A percentile compares a stretch with the other conserved stretches of the same genome.
These are phyloP conservation scores for Sycophaga agraensis DNA, from an alignment of 1,140 invertebrate genomes.

Conservation along the genomic window DNA sequence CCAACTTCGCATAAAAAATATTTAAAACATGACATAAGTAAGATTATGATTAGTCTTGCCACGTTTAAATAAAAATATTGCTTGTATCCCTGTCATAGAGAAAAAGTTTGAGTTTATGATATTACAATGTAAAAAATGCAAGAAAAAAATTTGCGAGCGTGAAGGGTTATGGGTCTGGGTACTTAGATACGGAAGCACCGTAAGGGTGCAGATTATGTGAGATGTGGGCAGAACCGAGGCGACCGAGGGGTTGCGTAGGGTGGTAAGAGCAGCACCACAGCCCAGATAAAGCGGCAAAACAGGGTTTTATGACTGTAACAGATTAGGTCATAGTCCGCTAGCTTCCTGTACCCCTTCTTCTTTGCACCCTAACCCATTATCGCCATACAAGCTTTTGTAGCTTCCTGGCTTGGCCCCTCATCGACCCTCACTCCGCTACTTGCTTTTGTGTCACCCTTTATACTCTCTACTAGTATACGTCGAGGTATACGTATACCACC, in stretches of 20 bases:
- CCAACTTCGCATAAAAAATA: too few species aligned
- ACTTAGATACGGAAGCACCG: conserved; percentile 1
- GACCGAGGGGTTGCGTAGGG: conserved; percentile 15
- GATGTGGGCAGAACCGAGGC: conserved; percentile 15
- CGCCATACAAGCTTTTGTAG: conserved; percentile 26
- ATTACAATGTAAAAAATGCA: too few species aligned
- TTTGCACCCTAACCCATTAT: conserved; percentile 23
- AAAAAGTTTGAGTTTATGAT: too few species aligned
- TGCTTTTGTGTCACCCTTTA: not conserved
- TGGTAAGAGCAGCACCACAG: not conserved
- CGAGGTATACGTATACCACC: too few species aligned
- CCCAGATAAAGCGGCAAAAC: conserved; percentile 35
- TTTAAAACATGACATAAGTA: too few species aligned
- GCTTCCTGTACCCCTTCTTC: not conserved
- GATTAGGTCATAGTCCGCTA: conserved; percentile 33
- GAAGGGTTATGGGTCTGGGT: not conserved
- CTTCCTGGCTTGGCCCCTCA: conserved; percentile 7
- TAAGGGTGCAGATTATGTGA: conserved; percentile 20
- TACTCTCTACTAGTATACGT: not conserved
- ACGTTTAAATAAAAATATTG: too few species aligned
- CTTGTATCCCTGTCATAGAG: too few species aligned
- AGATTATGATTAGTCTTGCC: too few species aligned
- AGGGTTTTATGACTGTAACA: conserved; percentile 41
- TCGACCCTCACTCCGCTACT: not conserved
- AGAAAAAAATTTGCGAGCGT: not conserved